Conservation (phyloP, 1,140 invertebrate genomes). For the Lepidotrigona ventralis region DNA sequence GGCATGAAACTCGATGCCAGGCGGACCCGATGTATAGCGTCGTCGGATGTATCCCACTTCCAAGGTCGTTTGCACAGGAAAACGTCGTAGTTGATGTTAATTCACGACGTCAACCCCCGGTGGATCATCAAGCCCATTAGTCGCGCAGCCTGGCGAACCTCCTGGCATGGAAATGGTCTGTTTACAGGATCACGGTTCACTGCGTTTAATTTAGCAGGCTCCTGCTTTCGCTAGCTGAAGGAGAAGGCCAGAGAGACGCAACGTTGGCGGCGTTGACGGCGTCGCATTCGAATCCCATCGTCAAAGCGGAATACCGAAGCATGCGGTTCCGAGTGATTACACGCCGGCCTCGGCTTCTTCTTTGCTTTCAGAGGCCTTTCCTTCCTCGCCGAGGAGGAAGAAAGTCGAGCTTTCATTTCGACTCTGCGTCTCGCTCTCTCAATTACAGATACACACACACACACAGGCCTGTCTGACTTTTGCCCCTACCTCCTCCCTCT, state of each 20-base stretch:
- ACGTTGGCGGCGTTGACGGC: not conserved
- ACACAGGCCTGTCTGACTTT: not conserved
- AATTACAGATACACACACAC: not conserved
- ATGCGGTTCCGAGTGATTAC: slow-evolving; percentile 40
- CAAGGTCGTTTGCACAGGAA: slow-evolving; percentile 61
- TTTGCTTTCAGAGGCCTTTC: not conserved
- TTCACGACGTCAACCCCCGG: slow-evolving; percentile 59
- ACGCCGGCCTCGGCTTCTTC: not conserved
- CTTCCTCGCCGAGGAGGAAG: not conserved
- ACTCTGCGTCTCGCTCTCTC: not conserved
- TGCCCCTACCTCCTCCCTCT: no score
- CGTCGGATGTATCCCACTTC: slow-evolving; percentile 56
- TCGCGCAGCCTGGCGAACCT: slow-evolving; percentile 59
- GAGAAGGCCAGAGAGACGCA: not conserved
- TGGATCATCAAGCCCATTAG: slow-evolving; percentile 70
- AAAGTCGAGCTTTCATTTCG: not conserved
- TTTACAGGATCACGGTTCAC: slow-evolving; percentile 67
- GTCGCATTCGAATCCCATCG: slow-evolving; percentile 45
- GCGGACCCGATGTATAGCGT: not conserved
- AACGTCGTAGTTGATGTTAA: slow-evolving; percentile 64
- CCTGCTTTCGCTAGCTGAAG: not conserved
- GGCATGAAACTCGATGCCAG: no score
- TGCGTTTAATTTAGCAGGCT: slow-evolving; percentile 64
- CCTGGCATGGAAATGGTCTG: slow-evolving; percentile 66
- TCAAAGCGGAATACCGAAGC: slow-evolving; percentile 54